Percentiles rank a stretch among this genome's conserved stretches.
Conservation (phyloP, 1,140 invertebrate species). For the Bombus haemorrhoidalis region DNA sequence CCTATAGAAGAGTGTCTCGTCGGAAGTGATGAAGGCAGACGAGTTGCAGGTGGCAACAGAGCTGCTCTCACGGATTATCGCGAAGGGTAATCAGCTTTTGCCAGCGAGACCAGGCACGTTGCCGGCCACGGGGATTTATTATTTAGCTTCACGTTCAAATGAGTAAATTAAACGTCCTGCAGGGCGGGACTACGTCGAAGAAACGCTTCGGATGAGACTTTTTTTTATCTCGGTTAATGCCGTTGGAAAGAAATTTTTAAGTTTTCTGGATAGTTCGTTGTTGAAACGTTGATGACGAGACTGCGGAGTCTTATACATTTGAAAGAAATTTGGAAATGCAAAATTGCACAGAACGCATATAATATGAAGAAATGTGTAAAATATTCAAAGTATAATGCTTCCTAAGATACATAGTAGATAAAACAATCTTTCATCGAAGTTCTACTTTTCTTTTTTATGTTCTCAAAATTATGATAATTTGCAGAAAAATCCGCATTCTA, state of each 20-base stretch:
- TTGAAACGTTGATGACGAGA: background rate
- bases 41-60: conserved; percentile 50
- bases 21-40: conserved; percentile 48
- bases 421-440: no score
- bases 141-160: conserved; percentile 24
- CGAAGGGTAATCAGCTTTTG: conserved; percentile 69
- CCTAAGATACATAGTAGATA: no score
- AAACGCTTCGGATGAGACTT: background rate
- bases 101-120: conserved; percentile 28
- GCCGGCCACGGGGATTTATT: conserved; percentile 29
- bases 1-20: conserved; percentile 50
- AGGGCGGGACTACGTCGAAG: no score
- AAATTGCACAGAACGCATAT: no score
- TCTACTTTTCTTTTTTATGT: no score
- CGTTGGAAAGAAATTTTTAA: background rate
- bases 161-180: conserved; percentile 43
- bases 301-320: no score
- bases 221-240: background rate
- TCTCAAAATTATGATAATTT: no score
- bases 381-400: no score
- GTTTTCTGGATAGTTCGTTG: background rate
- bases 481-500: no score
- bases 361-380: no score
- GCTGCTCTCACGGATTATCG: conserved; percentile 58
- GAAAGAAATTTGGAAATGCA: no score